Evolutionary conservation across 2,797 vertebrate species (phyloP).

Genomic region (Alcedo atthis): DNA sequence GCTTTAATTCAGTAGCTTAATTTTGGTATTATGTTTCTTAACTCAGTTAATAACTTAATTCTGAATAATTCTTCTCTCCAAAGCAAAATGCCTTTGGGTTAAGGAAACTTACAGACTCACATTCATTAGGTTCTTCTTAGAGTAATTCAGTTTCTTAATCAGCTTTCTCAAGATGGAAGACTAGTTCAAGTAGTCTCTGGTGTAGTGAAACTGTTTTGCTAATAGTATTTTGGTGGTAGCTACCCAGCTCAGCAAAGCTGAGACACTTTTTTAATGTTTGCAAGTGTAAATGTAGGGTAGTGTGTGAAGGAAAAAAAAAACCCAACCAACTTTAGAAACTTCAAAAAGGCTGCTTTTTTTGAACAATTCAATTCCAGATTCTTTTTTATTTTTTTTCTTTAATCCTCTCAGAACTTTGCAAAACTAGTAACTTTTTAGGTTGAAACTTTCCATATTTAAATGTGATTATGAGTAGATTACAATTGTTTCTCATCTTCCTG

Average conservation of each 20-base stretch:
- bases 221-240: not conserved
- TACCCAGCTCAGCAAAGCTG: not conserved
- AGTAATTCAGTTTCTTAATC: not conserved
- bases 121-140: not conserved
- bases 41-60: not conserved
- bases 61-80: not conserved
- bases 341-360: not conserved
- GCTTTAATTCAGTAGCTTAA: not conserved
- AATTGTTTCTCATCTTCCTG: not conserved
- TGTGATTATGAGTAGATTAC: not conserved
- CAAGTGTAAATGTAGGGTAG: not conserved
- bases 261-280: not conserved
- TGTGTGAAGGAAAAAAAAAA: not conserved
- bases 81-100: not conserved
- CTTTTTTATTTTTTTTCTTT: not conserved
- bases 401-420: not conserved
- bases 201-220: not conserved
- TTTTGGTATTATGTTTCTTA: not conserved
- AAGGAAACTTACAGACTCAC: not conserved
- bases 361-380: not conserved
- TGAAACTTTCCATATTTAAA: not conserved
- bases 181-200: not conserved
- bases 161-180: not conserved
- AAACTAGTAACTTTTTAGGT: not conserved
- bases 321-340: too few species aligned